These are phyloP conservation scores for Taeniopygia guttata DNA, from an alignment of 2,797 vertebrate species.

Conservation along the genomic window DNA sequence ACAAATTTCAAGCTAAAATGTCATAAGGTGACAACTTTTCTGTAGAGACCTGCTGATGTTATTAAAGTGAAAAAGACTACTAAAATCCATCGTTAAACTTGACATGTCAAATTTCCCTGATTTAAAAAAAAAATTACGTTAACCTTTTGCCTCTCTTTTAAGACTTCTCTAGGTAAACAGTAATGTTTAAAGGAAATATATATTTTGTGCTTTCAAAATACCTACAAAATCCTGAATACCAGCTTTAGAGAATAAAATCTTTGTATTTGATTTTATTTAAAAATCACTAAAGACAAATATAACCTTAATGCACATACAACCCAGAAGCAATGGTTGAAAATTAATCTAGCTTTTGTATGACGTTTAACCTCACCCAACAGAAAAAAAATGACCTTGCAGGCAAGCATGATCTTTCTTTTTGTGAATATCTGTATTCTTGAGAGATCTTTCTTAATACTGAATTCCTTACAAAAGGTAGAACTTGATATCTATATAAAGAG, in stretches of 20 bases:
- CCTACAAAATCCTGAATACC: background rate
- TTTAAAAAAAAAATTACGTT: background rate
- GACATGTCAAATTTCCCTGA: background rate
- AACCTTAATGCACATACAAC: background rate
- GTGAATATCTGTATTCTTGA: constrained; percentile 27
- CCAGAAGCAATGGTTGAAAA: background rate
- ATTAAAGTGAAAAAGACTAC: constrained; percentile 1
- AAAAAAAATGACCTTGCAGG: background rate
- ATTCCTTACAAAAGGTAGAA: background rate
- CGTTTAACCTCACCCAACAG: background rate
- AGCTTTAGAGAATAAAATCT: background rate
- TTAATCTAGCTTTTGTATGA: background rate
- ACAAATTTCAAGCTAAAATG: constrained; percentile 29
- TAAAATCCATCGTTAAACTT: constrained; percentile 28
- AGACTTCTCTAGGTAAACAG: background rate
- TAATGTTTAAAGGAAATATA: background rate
- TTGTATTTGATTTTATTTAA: background rate
- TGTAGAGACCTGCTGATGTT: background rate
- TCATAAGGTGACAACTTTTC: constrained; percentile 10
- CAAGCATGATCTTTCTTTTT: background rate
- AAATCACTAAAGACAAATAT: background rate
- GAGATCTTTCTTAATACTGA: background rate
- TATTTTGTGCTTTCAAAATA: background rate
- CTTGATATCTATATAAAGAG: constrained; percentile 6
- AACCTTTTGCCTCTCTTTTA: background rate